Percentiles rank a stretch among this genome's conserved stretches.
Evolutionary conservation across 2,797 vertebrate species (phyloP).

Genomic region (Acropternis orthonyx): DNA sequence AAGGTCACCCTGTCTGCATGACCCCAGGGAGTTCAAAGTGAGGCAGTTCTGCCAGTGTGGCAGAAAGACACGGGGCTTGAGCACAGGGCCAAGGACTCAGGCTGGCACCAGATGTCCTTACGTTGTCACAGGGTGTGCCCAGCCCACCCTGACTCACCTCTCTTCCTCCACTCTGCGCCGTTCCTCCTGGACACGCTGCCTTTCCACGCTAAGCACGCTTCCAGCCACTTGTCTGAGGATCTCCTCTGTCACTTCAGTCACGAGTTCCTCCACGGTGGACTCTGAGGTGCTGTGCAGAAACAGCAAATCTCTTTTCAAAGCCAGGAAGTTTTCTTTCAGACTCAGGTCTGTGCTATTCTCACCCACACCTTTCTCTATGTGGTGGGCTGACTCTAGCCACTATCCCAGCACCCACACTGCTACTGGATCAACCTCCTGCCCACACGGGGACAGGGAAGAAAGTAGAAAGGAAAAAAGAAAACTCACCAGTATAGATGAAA

Average conservation of each 20-base stretch:
- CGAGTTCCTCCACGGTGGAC: constrained; percentile 74
- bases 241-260: constrained; percentile 78
- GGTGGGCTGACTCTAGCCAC: not conserved
- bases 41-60: fast-evolving
- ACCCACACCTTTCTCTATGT: not conserved
- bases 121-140: fast-evolving
- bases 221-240: constrained; percentile 77
- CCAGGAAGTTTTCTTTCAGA: not conserved
- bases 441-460: fast-evolving
- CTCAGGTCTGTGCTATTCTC: not conserved
- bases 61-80: not conserved
- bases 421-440: not conserved
- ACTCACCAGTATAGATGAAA: not conserved
- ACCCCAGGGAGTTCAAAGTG: not conserved
- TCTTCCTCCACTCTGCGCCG: constrained; percentile 84
- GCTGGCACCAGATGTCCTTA: not conserved
- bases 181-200: constrained; percentile 80
- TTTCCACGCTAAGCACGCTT: constrained; percentile 74
- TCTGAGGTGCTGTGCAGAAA: constrained; percentile 78
- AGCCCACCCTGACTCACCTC: constrained; percentile 71
- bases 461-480: not conserved
- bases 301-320: not conserved
- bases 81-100: not conserved
- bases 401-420: not conserved
- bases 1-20: not conserved